Conservation (phyloP, 2,113 vertebrate genomes). For the Pantherophis guttatus region DNA sequence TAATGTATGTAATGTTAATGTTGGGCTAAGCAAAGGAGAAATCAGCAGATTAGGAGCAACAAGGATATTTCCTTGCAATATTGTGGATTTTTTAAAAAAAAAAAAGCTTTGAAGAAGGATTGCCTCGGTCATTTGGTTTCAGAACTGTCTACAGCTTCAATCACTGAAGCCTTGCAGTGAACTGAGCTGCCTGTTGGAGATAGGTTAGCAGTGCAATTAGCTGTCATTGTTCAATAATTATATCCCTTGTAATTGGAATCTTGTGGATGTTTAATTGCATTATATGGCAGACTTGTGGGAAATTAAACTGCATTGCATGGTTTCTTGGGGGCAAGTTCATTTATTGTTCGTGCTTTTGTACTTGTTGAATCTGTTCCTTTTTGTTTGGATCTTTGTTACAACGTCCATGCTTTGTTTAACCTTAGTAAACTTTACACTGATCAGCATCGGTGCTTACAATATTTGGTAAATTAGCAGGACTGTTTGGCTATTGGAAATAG, state of each 20-base stretch:
- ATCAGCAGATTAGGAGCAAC: neutral
- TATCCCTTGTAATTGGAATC: neutral
- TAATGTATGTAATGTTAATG: neutral
- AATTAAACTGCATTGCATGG: neutral
- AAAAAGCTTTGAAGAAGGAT: neutral
- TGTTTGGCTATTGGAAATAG: neutral
- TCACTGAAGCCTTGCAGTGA: neutral
- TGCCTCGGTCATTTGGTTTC: neutral
- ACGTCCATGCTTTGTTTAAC: neutral
- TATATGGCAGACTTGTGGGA: neutral
- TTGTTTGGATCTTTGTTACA: neutral
- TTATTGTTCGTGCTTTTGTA: neutral
- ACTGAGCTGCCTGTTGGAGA: neutral
- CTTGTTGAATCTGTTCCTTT: neutral
- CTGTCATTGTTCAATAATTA: neutral
- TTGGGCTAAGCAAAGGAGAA: neutral
- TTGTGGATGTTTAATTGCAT: neutral
- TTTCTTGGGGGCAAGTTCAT: neutral
- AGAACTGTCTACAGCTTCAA: neutral
- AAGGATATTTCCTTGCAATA: neutral
- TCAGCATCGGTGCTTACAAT: neutral
- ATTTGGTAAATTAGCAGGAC: neutral
- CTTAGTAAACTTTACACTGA: neutral
- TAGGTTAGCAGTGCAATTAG: neutral
- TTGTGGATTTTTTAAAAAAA: neutral